Base-by-base conservation (phyloP, 64 coral and sea anemone species). In the Orbicella faveolata region DNA sequence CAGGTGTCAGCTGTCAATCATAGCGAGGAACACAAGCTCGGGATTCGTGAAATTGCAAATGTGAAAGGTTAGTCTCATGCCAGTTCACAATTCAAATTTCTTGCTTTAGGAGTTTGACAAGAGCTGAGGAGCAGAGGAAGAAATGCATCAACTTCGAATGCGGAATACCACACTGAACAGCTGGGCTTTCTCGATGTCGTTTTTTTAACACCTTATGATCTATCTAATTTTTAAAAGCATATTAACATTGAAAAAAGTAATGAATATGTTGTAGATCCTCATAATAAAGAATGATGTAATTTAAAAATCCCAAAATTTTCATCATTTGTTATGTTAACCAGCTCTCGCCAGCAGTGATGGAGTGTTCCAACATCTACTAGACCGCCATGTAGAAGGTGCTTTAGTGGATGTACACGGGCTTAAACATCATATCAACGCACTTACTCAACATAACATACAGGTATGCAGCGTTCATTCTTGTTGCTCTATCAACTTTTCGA, bases 1-100 rank as follows among this genome's bases (percentile, higher is more conserved):
- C 19, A 97, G 95, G 88, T 97, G 18, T 90, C 92, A 66, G 92
- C 70, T 74, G 77, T 97, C n/a, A 97, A 97, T 78, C 81, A 88
- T 16, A 97, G 95, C 75, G 88, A 86, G 35, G 95, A 88, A 84
- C 92, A 94, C 55, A 97, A 78, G 59, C 65, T 81, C 15, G 95
- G 86, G 15, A 89, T 97, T 55, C 95, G 83, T 52, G 88, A 94
- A 76, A 94, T 94, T 81, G 92, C 88, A 18, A 90, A 88, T 12
- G 81, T 96, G 2, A 66, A 90, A 87, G 94, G 94, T 96, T 72
- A 16, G 74, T 62, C 35, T 10, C 33, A 78, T 66, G 0, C 11
- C 18, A 66, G 20, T 65, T 21, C 21, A 19, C 21, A 6, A 20
- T 67, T 67, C 23, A 67, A 30, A 30, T 30, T 30, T 30, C 30